Base-by-base conservation (phyloP, 2,888 invertebrate genomes). In the Drosophila cognata region DNA sequence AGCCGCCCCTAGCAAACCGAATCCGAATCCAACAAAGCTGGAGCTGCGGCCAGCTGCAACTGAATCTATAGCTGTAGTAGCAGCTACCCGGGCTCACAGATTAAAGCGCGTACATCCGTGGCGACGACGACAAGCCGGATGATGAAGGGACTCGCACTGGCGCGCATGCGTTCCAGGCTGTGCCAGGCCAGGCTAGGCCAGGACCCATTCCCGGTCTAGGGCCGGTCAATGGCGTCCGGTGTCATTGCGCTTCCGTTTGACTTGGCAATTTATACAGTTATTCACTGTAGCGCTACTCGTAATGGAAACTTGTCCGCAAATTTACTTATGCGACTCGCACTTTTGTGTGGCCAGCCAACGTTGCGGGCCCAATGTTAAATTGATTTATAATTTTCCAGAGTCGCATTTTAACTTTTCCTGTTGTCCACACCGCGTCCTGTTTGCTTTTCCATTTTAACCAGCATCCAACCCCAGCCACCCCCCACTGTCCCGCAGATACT, bases 171-270 rank as follows among this genome's bases (percentile, higher is more conserved):
- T 75, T 65, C 46, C 56, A 38, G 58, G 41, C 29, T 52, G 4
- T 61, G 29, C 25, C 35, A 16, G 25, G 25, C 6, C 53, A 18
- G 18, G 21, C 41, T 28, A 35, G 48, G 38, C n/a, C 72, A 13
- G 52, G 48, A 68, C 72, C 60, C 29, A n/a, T 43, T 36, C 51
- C 63, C 48, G 71, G 65, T 67, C 70, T 58, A 67, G 72, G 35
- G 70, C 65, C 72, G 68, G 81, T 89, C 85, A 85, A 89, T 85
- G 90, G 88, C 72, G 87, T 87, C 87, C 87, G 89, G 90, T 79
- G 89, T 87, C 87, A 87, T 90, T 88, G 89, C 81, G 75, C 77
- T 90, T 87, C 87, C 87, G 90, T 88, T 87, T 79, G 79, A 87
- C 77, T 79, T 87, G 90, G 87, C 89, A 87, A 87, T 87, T 87